phyloP scores from a whole-genome alignment of 2,888 invertebrate species.

The Caenorhabditis becei region DNA sequence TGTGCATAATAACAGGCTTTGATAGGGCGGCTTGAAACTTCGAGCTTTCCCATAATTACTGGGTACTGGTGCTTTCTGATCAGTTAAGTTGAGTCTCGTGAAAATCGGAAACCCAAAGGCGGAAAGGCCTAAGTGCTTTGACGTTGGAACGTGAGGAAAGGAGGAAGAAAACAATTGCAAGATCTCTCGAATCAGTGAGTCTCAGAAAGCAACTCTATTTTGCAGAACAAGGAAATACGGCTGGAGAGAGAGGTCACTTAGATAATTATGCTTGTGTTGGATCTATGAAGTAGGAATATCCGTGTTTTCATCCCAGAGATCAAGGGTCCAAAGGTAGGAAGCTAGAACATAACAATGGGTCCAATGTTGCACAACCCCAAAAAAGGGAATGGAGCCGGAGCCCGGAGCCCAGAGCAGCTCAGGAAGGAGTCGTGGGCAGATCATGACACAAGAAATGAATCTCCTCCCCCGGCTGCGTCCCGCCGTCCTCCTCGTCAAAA shows the following conservation, averaged over 20 bases:
- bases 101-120: not conserved
- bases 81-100: not conserved
- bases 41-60: not conserved
- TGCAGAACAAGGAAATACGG: not conserved
- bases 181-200: conserved; percentile 9
- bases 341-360: no score
- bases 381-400: not conserved
- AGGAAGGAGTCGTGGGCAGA: conserved; percentile 12
- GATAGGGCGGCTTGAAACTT: conserved; percentile 1
- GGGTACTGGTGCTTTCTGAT: conserved; percentile 15
- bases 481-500: conserved; percentile 39
- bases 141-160: conserved; percentile 15
- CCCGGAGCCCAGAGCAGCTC: not conserved
- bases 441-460: conserved; percentile 52
- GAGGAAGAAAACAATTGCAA: conserved; percentile 14
- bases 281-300: not conserved
- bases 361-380: not conserved
- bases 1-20: not conserved
- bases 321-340: no score
- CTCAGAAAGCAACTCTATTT: not conserved
- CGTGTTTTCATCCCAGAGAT: not conserved
- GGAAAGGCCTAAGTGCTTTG: conserved; percentile 41
- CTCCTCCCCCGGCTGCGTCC: conserved; percentile 34
- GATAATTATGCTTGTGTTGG: not conserved
- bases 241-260: not conserved